These are phyloP conservation scores for Endomychus coccineus DNA, from an alignment of 2,888 invertebrate genomes.

Conservation along the genomic window DNA sequence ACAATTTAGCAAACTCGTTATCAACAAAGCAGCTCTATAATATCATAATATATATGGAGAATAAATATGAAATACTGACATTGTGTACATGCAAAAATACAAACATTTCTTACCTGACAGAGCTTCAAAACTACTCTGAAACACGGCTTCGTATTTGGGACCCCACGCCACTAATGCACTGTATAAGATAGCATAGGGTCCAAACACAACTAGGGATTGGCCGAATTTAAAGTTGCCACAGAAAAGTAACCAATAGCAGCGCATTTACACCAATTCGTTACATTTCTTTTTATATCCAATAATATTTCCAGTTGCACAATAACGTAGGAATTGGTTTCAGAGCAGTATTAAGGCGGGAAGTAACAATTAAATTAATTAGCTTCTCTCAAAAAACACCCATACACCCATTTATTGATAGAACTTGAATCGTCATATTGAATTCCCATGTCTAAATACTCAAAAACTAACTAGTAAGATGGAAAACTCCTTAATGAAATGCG, in stretches of 20 bases:
- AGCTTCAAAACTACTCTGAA: conserved; percentile 50
- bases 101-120: conserved; percentile 54
- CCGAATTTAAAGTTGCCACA: conserved; percentile 53
- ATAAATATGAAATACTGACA: conserved; percentile 47
- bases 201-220: conserved; percentile 44
- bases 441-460: no score
- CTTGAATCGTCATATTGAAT: no score
- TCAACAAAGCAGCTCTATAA: conserved; percentile 31
- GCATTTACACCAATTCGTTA: conserved; percentile 45
- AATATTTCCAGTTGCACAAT: conserved; percentile 41
- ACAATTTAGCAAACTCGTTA: conserved; percentile 24
- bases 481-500: no score
- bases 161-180: conserved; percentile 59
- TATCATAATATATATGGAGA: conserved; percentile 34
- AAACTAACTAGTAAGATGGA: no score
- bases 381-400: no score
- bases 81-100: conserved; percentile 47
- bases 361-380: no score
- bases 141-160: conserved; percentile 55
- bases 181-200: conserved; percentile 47
- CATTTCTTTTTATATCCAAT: conserved; percentile 48
- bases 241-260: conserved; percentile 49
- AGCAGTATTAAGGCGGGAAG: conserved; percentile 13
- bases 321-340: conserved; percentile 20
- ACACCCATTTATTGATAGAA: no score